A percentile compares a stretch with the other conserved stretches of the same genome.
Conservation (phyloP, 2,797 vertebrate species). For the Bucorvus abyssinicus region DNA sequence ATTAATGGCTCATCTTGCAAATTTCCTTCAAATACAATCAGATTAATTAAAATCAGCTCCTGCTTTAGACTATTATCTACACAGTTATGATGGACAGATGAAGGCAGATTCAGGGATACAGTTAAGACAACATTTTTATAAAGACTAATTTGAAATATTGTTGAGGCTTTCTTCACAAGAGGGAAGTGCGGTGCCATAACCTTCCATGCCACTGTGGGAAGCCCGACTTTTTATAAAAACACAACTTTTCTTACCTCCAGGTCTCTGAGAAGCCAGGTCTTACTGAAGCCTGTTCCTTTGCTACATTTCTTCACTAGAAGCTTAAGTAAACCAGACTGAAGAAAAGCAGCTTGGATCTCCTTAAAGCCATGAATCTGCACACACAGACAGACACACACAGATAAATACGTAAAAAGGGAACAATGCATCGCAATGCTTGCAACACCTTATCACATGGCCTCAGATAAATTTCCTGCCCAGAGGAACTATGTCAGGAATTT, state of each 20-base stretch:
- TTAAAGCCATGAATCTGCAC: constrained; percentile 87
- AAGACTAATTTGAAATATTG: background rate
- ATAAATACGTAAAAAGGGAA: background rate
- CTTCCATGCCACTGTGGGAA: background rate
- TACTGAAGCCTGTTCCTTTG: constrained; percentile 97
- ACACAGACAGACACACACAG: background rate
- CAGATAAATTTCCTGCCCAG: background rate
- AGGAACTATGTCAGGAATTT: background rate
- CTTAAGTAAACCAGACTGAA: constrained; percentile 88
- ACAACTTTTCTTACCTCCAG: constrained; percentile 79
- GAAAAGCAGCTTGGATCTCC: constrained; percentile 86
- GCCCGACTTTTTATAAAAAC: background rate
- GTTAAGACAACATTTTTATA: background rate
- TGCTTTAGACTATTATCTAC: background rate
- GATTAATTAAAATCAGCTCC: background rate
- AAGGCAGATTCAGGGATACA: background rate
- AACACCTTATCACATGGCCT: background rate
- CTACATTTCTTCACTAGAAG: constrained; percentile 96
- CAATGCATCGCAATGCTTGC: background rate
- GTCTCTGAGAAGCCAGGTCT: constrained; percentile 95
- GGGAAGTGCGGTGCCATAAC: background rate
- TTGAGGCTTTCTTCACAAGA: background rate
- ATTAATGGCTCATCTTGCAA: background rate
- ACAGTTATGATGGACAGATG: background rate
- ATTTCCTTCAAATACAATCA: background rate